A percentile compares a stretch with the other conserved stretches of the same genome.
These are phyloP conservation scores for Aculops lycopersici DNA, from an alignment of 1,140 invertebrate species.

Conservation along the genomic window DNA sequence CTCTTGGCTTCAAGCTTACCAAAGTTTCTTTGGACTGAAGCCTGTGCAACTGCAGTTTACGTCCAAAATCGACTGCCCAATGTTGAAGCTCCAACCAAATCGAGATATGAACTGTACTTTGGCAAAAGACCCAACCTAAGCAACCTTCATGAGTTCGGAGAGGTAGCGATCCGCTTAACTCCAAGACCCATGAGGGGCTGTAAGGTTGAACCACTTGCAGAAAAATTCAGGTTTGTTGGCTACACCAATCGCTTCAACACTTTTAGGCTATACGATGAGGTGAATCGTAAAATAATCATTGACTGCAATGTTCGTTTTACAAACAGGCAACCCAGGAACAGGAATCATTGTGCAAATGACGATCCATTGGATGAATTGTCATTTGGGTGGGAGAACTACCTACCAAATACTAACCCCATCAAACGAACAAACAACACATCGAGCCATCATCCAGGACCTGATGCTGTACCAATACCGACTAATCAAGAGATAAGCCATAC, in stretches of 20 bases:
- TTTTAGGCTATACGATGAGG: neutral
- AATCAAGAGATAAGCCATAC: no score
- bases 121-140: neutral
- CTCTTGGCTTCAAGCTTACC: neutral
- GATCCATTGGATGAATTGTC: no score
- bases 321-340: no score
- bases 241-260: neutral
- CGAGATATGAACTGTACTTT: constrained; percentile 4
- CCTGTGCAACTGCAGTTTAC: constrained; percentile 1
- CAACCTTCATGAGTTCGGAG: constrained; percentile 1
- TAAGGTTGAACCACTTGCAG: neutral
- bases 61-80: neutral
- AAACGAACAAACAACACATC: no score
- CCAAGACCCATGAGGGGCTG: neutral
- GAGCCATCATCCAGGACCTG: no score
- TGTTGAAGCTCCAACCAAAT: neutral
- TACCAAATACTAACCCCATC: no score
- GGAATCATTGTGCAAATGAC: no score
- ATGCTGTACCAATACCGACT: no score
- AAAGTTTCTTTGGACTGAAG: constrained; percentile 1
- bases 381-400: no score
- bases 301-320: no score
- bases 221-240: neutral
- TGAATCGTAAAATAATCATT: no score
- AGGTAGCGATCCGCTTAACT: neutral